Base-by-base conservation (phyloP, 2,888 invertebrate genomes). In the Chrysomela aeneicollis region DNA sequence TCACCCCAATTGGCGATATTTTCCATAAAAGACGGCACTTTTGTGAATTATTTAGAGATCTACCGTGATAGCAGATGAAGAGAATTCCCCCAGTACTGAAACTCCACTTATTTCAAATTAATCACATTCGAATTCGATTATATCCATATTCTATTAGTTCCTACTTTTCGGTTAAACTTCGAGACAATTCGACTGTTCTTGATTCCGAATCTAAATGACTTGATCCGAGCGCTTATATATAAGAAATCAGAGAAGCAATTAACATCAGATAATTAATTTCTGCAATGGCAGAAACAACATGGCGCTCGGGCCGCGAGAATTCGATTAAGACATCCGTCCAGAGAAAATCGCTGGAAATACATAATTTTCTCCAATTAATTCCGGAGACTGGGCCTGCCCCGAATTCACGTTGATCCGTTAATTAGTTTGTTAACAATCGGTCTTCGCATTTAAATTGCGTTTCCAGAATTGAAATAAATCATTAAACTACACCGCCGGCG, bases 381-480 rank as follows among this genome's bases (percentile, higher is more conserved):
- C 65, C 64, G 59, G 59, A 52, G 57, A 53, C 37, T 37, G 50
- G 32, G 64, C 64, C 60, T 54, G 64, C 65, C 57, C 65, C 64
- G 67, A 72, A 72, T 68, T 72, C 63, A 59, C 65, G 66, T 59
- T 72, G 69, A 74, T 69, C 71, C 68, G 71, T 71, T 76, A 74
- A 76, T 76, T 75, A 73, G 73, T 72, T 73, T 66, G 69, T 72
- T 66, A 74, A 76, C 72, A 75, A 75, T 73, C 70, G 71, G 70
- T 72, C 69, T 66, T 75, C 75, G 74, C 75, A 75, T 76, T 76
- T 75, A 74, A 73, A 76, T 75, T 74, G 73, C 70, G 70, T 71
- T 74, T 72, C 65, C 64, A 63, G 63, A 68, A 64, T 70, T 66
- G 66, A 64, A 71, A 66, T 72, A 67, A 67, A 67, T 63, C 67